These are phyloP conservation scores for Varecia variegata DNA, from an alignment of 2,797 vertebrate species.

Conservation along the genomic window DNA sequence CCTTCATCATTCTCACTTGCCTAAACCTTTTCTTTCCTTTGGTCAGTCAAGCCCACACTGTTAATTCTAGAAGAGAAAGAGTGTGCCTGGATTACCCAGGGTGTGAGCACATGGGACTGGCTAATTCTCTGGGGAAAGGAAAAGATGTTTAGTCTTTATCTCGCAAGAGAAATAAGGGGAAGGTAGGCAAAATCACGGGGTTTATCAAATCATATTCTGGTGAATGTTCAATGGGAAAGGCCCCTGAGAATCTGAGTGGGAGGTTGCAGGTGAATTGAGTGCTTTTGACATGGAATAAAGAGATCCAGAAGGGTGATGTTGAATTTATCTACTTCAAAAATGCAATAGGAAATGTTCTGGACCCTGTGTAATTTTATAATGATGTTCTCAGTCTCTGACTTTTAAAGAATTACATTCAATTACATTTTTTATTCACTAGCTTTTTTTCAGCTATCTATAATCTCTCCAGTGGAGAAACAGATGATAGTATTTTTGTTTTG, in stretches of 20 bases:
- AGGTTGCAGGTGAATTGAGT: accelerated
- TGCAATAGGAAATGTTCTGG: background rate
- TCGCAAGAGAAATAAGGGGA: background rate
- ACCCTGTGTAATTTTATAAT: background rate
- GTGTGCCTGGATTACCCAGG: too few relatives aligned
- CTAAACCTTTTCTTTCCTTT: background rate
- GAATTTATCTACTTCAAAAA: background rate
- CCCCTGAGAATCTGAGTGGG: background rate
- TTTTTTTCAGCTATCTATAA: background rate
- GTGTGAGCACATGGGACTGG: background rate
- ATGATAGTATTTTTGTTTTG: accelerated
- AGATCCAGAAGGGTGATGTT: background rate
- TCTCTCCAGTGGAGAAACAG: background rate
- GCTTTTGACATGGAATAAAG: background rate
- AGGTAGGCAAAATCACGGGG: background rate
- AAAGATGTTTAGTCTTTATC: background rate
- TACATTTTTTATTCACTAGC: background rate
- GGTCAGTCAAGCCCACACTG: accelerated
- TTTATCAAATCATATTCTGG: background rate
- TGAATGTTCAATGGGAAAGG: background rate
- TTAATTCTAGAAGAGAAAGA: background rate
- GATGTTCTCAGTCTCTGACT: background rate
- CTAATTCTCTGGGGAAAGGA: too few relatives aligned
- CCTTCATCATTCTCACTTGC: accelerated
- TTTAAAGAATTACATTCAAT: background rate